A percentile compares a stretch with the other conserved stretches of the same genome.
phyloP scores from a whole-genome alignment of 1,140 invertebrate genomes.

The Apis florea region DNA sequence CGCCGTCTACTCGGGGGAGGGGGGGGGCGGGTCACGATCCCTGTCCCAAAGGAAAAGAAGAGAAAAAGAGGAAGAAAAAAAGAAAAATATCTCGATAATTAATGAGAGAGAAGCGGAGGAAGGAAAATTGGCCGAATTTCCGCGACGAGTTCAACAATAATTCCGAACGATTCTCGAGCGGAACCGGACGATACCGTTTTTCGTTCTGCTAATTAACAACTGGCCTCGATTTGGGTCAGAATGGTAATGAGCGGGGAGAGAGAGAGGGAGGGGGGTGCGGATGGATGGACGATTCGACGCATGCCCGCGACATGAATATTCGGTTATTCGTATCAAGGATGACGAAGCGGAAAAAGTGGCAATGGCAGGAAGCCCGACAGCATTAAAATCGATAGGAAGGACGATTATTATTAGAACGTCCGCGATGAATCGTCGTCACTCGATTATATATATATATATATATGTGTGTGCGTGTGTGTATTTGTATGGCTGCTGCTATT shows the following conservation, averaged over 20 bases:
- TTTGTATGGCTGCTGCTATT: too few relatives aligned
- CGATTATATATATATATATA: too few relatives aligned
- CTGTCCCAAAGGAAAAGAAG: too few relatives aligned
- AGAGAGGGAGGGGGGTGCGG: too few relatives aligned
- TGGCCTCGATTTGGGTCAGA: slow-evolving; percentile 37
- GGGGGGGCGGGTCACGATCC: too few relatives aligned
- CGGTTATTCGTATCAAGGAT: slow-evolving; percentile 25
- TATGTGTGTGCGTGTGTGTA: too few relatives aligned
- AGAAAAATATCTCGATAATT: too few relatives aligned
- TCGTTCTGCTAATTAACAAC: slow-evolving; percentile 23
- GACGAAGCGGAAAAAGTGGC: slow-evolving; percentile 39
- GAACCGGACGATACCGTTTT: slow-evolving; percentile 50
- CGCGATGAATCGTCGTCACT: background rate
- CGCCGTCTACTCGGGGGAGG: too few relatives aligned
- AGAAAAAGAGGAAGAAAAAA: too few relatives aligned
- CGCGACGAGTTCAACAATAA: background rate
- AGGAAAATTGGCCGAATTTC: too few relatives aligned
- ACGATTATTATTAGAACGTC: slow-evolving; percentile 21
- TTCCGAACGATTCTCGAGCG: slow-evolving; percentile 15
- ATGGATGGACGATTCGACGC: background rate
- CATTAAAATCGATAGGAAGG: slow-evolving; percentile 34
- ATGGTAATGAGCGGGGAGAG: background rate
- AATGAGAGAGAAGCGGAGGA: too few relatives aligned
- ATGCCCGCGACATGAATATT: slow-evolving; percentile 26
- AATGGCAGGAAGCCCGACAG: slow-evolving; percentile 39